Evolutionary conservation across 1,140 invertebrate species (phyloP).

Genomic region (Lanistes nyassanus): DNA sequence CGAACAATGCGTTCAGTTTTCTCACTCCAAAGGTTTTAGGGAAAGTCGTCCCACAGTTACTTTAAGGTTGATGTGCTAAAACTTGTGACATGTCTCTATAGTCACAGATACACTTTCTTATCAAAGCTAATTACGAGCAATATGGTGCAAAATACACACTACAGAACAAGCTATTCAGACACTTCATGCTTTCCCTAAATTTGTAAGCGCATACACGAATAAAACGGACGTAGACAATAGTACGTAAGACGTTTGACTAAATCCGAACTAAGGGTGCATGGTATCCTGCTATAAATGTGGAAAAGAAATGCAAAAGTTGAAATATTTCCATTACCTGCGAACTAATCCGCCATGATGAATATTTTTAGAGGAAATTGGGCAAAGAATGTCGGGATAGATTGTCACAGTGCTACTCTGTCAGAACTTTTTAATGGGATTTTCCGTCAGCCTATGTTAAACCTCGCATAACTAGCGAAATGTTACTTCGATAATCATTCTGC

Average conservation of each 20-base stretch:
- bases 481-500: too few species aligned
- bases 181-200: not conserved
- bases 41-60: too few species aligned
- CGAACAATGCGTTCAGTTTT: too few species aligned
- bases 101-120: slow-evolving; percentile 3
- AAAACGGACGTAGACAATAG: slow-evolving; percentile 5
- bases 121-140: slow-evolving; percentile 24
- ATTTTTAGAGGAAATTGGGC: slow-evolving; percentile 30
- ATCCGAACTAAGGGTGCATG: not conserved
- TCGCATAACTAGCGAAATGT: too few species aligned
- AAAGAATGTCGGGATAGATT: slow-evolving; percentile 28
- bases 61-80: too few species aligned
- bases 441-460: not conserved
- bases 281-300: not conserved
- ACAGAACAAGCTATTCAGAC: slow-evolving; percentile 14
- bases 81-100: not conserved
- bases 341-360: slow-evolving; percentile 30
- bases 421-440: not conserved
- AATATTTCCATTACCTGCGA: slow-evolving; percentile 27
- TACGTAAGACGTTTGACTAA: not conserved
- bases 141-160: slow-evolving; percentile 23
- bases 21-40: too few species aligned
- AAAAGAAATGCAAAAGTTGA: not conserved
- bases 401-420: slow-evolving; percentile 9
- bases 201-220: not conserved